Evolutionary conservation across 2,797 vertebrate species (phyloP).

Genomic region (Gymnoscopelus braueri): DNA sequence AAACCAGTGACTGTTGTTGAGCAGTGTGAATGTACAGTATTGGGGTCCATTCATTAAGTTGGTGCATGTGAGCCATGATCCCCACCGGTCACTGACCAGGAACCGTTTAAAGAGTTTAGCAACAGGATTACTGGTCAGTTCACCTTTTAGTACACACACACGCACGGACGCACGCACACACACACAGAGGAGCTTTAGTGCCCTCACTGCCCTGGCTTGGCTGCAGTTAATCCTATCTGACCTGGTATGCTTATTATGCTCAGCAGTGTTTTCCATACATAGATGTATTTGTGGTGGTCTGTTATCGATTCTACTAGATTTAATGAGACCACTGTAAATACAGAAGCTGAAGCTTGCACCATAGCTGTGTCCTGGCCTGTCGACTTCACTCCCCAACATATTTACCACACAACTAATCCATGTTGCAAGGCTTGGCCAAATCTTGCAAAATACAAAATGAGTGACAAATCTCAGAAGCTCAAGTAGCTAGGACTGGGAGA

Average conservation of each 20-base stretch:
- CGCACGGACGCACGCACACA: not conserved
- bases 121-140: conserved; percentile 48
- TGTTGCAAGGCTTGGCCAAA: not conserved
- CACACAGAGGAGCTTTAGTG: not conserved
- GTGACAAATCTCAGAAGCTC: too few species aligned
- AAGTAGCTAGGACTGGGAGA: too few species aligned
- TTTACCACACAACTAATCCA: too few species aligned
- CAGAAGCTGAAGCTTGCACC: too few species aligned
- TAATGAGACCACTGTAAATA: too few species aligned
- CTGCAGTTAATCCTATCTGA: conserved; percentile 43
- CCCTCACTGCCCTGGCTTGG: conserved; percentile 22
- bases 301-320: too few species aligned
- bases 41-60: conserved; percentile 5
- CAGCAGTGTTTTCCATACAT: not conserved
- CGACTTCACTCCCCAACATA: too few species aligned
- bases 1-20: not conserved
- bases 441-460: not conserved
- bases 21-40: not conserved
- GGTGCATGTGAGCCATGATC: conserved; percentile 6
- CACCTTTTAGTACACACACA: conserved; percentile 10
- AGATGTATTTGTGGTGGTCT: not conserved
- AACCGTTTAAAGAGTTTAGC: conserved; percentile 22
- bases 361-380: too few species aligned
- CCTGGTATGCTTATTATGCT: conserved; percentile 38
- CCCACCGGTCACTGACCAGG: conserved; percentile 28